Conservation (phyloP, 2,888 invertebrate genomes). For the Epicampocera succincta region DNA sequence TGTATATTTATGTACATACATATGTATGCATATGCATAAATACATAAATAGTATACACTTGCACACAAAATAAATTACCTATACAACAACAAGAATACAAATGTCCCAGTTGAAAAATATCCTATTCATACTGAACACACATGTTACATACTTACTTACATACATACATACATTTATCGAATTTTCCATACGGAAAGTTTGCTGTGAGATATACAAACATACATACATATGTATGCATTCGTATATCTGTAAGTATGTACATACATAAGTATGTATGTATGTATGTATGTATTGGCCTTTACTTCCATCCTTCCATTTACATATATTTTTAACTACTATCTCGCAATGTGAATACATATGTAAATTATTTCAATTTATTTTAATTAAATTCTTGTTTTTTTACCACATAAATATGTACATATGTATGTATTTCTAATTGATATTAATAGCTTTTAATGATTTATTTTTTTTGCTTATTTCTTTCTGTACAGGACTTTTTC, state of each 20-base stretch:
- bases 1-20: neutral
- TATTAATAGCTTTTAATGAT: slow-evolving; percentile 37
- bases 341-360: slow-evolving; percentile 2
- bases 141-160: no score
- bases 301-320: neutral
- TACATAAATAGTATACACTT: neutral
- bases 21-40: no score
- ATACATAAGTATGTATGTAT: neutral
- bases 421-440: no score
- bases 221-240: neutral
- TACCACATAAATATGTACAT: no score
- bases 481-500: slow-evolving; percentile 54
- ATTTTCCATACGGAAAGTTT: slow-evolving; percentile 51
- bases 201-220: slow-evolving; percentile 4
- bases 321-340: neutral
- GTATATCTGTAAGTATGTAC: no score
- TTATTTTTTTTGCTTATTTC: neutral
- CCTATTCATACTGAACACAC: slow-evolving; percentile 54
- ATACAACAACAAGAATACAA: slow-evolving; percentile 46
- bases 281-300: neutral
- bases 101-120: slow-evolving; percentile 63
- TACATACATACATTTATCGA: no score
- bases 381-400: slow-evolving; percentile 13
- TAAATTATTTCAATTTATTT: slow-evolving; percentile 26
- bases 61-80: slow-evolving; percentile 18